Evolutionary conservation across 2,888 invertebrate genomes (phyloP).

Genomic region (Liopterus haemorrhoidalis): DNA sequence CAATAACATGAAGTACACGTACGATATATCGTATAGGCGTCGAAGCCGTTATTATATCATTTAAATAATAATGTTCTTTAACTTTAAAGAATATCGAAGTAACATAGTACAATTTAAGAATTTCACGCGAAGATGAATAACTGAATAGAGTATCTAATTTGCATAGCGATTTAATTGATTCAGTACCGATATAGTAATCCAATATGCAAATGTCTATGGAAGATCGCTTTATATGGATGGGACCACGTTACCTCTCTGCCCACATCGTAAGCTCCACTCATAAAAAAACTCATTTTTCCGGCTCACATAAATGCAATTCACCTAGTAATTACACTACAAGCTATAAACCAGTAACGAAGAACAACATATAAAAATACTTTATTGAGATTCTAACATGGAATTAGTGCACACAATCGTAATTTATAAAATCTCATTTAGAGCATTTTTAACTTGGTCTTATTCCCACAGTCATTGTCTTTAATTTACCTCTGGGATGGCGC

Average conservation of each 20-base stretch:
- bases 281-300: background rate
- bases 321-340: conserved; percentile 7
- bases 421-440: background rate
- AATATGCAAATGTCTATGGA: conserved; percentile 16
- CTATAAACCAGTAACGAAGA: conserved; percentile 12
- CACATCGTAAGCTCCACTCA: background rate
- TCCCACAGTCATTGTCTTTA: conserved; percentile 13
- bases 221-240: conserved; percentile 16
- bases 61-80: no score
- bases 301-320: conserved; percentile 11
- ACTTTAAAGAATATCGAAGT: no score
- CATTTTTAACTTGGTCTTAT: conserved; percentile 1
- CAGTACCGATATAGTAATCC: conserved; percentile 22
- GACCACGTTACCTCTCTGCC: background rate
- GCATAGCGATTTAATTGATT: conserved; percentile 21
- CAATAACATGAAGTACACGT: no score
- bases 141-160: conserved; percentile 20
- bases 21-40: no score
- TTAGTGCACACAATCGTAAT: conserved; percentile 1
- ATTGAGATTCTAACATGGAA: conserved; percentile 2
- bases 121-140: conserved; percentile 18
- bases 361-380: conserved; percentile 2
- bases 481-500: conserved; percentile 2
- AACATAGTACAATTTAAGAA: no score
- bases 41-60: no score